These are phyloP conservation scores for Tringa solitaria DNA, from an alignment of 2,113 vertebrate genomes.

Conservation along the genomic window DNA sequence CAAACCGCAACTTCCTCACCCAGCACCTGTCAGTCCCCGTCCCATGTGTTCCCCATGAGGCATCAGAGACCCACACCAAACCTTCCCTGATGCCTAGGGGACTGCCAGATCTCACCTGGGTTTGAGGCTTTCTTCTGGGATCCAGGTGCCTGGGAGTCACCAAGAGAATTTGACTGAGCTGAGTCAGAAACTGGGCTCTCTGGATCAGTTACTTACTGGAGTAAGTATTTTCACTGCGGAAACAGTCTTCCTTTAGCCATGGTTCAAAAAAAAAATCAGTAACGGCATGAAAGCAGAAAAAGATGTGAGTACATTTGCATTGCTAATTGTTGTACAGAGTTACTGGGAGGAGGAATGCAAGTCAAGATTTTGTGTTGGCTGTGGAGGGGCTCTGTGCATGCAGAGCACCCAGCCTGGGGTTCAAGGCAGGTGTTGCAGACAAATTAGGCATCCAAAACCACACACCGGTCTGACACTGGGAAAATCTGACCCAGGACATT, in stretches of 20 bases:
- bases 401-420: not conserved
- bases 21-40: not conserved
- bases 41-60: not conserved
- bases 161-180: not conserved
- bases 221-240: not conserved
- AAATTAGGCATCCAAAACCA: not conserved
- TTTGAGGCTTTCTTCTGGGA: not conserved
- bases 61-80: not conserved
- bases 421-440: not conserved
- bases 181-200: not conserved
- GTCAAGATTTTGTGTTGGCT: not conserved
- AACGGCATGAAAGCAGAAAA: not conserved
- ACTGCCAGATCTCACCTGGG: not conserved
- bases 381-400: rapidly evolving
- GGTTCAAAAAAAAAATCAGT: not conserved
- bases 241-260: not conserved
- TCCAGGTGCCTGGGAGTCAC: rapidly evolving
- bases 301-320: not conserved
- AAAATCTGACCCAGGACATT: not conserved
- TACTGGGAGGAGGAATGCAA: not conserved
- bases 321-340: not conserved
- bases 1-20: not conserved
- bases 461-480: not conserved
- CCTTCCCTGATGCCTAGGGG: not conserved
- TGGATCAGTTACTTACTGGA: too few species aligned